Evolutionary conservation across 1,140 invertebrate genomes (phyloP), one percentile per base, ranked within the genome.

Genomic region (Procambarus virginalis): DNA sequence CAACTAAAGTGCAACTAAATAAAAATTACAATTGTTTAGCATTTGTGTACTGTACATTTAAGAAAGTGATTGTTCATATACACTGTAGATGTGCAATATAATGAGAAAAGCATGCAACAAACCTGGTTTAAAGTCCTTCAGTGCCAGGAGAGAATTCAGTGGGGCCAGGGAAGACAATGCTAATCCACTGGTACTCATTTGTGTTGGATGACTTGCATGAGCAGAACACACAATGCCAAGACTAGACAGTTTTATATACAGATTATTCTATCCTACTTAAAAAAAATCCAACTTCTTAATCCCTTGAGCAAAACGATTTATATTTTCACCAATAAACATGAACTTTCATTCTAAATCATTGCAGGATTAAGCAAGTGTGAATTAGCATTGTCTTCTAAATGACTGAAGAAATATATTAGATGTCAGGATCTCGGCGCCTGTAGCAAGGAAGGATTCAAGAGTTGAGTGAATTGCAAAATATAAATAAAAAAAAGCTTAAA

Each of bases 351-450:
- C 60, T 64, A 10, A 2, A 34, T 73, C n/a, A 34, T 34, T n/a
- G 0, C 10, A 5, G 68, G 68, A 34, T 34, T 20, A 73, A 22
- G 34, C 14, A 73, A 5, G 20, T 73, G 5, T 73, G 68, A 34
- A 34, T 80, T 80, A 51, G n/a, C 78, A 58, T 80, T 80, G 78
- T 34, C 78, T 49, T 80, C 78, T 49, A 10, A 73, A 14, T 51
- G 78, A 58, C 78, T 34, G 49, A 51, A 46, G 48, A 68, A 49
- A 49, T 68, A 46, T 22, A 49, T 84, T 84, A 84, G 82, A 22
- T 34, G 82, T 70, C 82, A 84, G 64, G 64, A 49, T 84, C 82
- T 75, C 82, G 64, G 82, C 82, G 82, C 68, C 82, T 84, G 82
- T 22, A 73, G 60, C 64, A 73, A 84, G 78, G 58, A 68, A 48